Evolutionary conservation across 2,797 vertebrate genomes (phyloP).

Genomic region (Sebastes diaconus): DNA sequence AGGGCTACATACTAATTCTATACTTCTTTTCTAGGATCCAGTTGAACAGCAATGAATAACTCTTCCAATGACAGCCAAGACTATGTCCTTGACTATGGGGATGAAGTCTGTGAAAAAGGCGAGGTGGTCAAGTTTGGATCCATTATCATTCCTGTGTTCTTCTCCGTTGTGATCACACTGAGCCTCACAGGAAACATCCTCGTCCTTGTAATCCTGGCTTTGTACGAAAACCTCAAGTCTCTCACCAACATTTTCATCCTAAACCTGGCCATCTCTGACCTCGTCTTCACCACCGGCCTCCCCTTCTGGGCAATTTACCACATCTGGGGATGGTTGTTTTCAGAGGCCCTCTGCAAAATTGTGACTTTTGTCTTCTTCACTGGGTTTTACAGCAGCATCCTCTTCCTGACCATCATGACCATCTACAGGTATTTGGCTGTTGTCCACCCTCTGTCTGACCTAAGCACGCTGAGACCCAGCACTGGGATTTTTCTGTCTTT

Average conservation of each 20-base stretch:
- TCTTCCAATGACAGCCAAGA: fast-evolving
- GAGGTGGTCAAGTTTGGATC: constrained; percentile 70
- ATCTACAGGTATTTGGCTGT: constrained; percentile 88
- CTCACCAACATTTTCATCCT: constrained; percentile 91
- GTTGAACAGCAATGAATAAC: constrained; percentile 24
- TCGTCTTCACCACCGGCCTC: constrained; percentile 88
- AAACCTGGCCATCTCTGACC: constrained; percentile 90
- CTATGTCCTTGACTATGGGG: fast-evolving
- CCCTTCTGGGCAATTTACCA: constrained; percentile 87
- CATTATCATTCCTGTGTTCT: constrained; percentile 75
- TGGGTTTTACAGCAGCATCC: constrained; percentile 90
- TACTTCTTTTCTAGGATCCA: constrained; percentile 22
- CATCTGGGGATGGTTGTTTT: constrained; percentile 85
- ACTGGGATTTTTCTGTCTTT: constrained; percentile 62
- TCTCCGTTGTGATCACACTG: constrained; percentile 82
- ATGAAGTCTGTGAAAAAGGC: constrained; percentile 80
- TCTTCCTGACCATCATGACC: constrained; percentile 91
- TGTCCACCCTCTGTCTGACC: constrained; percentile 84
- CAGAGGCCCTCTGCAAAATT: constrained; percentile 84
- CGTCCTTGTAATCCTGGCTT: constrained; percentile 87
- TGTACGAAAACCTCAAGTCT: constrained; percentile 87
- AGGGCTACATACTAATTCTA: neutral
- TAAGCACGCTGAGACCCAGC: constrained; percentile 61
- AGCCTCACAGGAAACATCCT: constrained; percentile 90
- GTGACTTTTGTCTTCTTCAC: constrained; percentile 85